phyloP scores from a whole-genome alignment of 2,113 vertebrate genomes.

The Tragelaphus scriptus region DNA sequence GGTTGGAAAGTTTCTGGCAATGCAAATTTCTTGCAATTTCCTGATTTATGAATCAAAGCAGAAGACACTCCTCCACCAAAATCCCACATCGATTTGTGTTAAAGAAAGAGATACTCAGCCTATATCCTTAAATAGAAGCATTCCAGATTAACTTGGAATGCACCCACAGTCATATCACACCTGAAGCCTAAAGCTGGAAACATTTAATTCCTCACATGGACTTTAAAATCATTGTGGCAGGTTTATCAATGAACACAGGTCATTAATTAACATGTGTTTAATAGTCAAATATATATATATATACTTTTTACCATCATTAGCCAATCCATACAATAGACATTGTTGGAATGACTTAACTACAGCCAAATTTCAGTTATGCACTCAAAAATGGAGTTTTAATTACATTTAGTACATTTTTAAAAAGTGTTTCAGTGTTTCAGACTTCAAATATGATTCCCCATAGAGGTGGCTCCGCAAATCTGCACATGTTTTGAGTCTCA shows the following conservation, averaged over 20 bases:
- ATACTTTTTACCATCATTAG: background rate
- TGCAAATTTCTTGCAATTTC: slow-evolving; percentile 35
- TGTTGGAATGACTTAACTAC: background rate
- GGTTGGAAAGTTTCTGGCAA: slow-evolving; percentile 37
- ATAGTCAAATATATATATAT: background rate
- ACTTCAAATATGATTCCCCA: background rate
- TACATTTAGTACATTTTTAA: background rate
- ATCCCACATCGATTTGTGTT: background rate
- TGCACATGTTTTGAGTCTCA: background rate
- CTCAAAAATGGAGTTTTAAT: background rate
- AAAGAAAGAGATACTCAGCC: background rate
- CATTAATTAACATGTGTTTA: background rate
- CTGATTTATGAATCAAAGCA: slow-evolving; percentile 61
- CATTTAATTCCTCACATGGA: background rate
- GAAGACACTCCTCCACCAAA: background rate
- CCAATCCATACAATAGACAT: background rate
- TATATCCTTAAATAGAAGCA: background rate
- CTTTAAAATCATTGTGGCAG: background rate
- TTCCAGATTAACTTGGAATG: background rate
- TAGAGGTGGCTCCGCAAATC: background rate
- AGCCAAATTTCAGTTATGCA: background rate
- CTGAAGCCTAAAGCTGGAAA: background rate
- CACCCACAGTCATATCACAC: background rate
- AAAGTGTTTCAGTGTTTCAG: background rate
- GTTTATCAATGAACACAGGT: background rate